Percentiles rank a stretch among this genome's conserved stretches.
Conservation (phyloP, 2,888 invertebrate genomes). For the Dynastes maya region DNA sequence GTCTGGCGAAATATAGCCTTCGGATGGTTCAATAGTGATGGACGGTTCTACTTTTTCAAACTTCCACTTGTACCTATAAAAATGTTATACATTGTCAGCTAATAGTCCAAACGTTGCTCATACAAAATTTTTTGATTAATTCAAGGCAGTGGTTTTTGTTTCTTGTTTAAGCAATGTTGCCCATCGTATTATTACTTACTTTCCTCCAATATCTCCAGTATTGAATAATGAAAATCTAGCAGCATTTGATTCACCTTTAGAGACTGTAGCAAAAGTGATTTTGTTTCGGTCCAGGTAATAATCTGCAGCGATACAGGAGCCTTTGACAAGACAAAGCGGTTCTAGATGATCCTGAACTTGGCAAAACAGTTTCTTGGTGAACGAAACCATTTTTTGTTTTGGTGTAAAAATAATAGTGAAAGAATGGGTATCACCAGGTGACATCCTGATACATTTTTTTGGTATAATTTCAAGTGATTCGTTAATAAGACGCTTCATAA, state of each 20-base stretch:
- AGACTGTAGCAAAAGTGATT: slow-evolving; percentile 73
- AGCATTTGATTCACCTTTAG: slow-evolving; percentile 69
- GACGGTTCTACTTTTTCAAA: slow-evolving; percentile 69
- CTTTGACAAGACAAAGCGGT: slow-evolving; percentile 72
- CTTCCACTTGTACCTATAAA: slow-evolving; percentile 72
- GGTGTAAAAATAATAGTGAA: slow-evolving; percentile 67
- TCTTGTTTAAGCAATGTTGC: no score
- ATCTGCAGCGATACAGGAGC: slow-evolving; percentile 72
- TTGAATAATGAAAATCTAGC: slow-evolving; percentile 72
- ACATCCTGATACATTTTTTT: slow-evolving; percentile 60
- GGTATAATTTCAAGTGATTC: slow-evolving; percentile 64
- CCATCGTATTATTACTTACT: slow-evolving; percentile 62
- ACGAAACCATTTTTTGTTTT: slow-evolving; percentile 62
- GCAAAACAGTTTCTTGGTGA: slow-evolving; percentile 70
- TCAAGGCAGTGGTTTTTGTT: no score
- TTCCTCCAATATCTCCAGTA: slow-evolving; percentile 74
- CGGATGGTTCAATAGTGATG: slow-evolving; percentile 76
- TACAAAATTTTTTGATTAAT: no score
- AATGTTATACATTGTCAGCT: background rate
- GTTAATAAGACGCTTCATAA: slow-evolving; percentile 54
- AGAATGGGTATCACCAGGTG: slow-evolving; percentile 64
- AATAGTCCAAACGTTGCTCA: no score
- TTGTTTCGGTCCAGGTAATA: slow-evolving; percentile 71
- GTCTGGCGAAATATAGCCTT: slow-evolving; percentile 78
- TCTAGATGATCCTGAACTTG: slow-evolving; percentile 71